Evolutionary conservation across 2,888 invertebrate species (phyloP), one percentile per base, ranked within the genome.

Genomic region (Tenthredo scrophulariae): DNA sequence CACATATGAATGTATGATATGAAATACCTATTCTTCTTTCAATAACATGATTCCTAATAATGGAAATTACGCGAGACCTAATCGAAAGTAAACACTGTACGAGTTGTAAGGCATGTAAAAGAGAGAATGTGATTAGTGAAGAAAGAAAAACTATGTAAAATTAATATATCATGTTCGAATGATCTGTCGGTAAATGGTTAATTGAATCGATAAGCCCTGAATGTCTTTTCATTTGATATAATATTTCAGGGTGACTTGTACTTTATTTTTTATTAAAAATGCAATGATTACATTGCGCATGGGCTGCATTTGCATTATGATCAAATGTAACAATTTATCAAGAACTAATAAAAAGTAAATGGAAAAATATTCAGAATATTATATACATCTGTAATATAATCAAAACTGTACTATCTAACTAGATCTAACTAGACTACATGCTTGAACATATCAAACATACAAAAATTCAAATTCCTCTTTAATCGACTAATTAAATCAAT

Each of bases 231-330:
- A 86, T 87, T 88, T 84, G 86, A 86, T 87, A 88, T 87, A 85
- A 85, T 18, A 67, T 89, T 89, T 86, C 86, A 87, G 86, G 87
- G 86, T 89, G 87, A 88, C 85, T 85, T 88, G 88, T 89, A 89
- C 88, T 89, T 90, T 89, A 89, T 84, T 80, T 87, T 82, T 80
- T 79, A 88, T 46, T 65, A 82, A 91, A 92, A 91, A 92, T 93
- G 92, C 92, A 93, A 93, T 93, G 40, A 74, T 40, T 4, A 50
- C 90, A 92, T 91, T 92, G 92, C 92, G 92, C 91, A 91, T 93
- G 93, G 92, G 92, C 93, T 91, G 90, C 91, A 89, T 92, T 91
- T 91, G 91, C 92, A 91, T 92, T 91, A 90, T 90, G 92, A 92
- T 91, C 90, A 91, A 91, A 91, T 93, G 92, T 93, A 93, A 91